Percentiles rank a stretch among this genome's conserved stretches.
Conservation (phyloP, 2,888 invertebrate species). For the Sthenelais limicola region DNA sequence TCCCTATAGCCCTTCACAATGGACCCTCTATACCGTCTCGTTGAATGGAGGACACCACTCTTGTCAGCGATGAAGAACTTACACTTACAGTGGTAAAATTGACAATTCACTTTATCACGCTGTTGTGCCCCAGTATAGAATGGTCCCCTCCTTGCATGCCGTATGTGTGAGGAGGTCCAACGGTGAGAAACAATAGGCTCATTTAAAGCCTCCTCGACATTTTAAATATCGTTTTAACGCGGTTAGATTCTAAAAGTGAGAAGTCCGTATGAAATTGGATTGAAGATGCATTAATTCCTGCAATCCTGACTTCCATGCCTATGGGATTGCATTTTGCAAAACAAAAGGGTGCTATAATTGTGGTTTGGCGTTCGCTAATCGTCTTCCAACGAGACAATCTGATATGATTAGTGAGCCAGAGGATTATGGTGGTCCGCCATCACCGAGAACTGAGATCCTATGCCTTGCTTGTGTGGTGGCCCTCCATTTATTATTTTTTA, state of each 20-base stretch:
- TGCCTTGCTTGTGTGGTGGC: no score
- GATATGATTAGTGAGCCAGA: conserved; percentile 4
- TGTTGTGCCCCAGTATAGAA: no score
- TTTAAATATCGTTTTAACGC: conserved; percentile 28
- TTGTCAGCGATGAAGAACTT: no score
- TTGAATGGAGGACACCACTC: no score
- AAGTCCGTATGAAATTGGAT: conserved; percentile 31
- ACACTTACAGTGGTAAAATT: no score
- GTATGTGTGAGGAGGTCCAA: no score
- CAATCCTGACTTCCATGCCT: conserved; percentile 4
- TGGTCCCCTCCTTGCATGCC: no score
- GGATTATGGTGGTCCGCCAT: background rate
- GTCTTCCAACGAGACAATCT: background rate
- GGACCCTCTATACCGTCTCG: no score
- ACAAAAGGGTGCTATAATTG: conserved; percentile 28
- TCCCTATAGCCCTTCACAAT: no score
- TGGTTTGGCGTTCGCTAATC: conserved; percentile 16
- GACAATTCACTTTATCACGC: no score
- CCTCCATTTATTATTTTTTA: no score
- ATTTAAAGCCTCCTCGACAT: conserved; percentile 25
- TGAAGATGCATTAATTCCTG: conserved; percentile 15
- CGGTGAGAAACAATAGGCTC: conserved; percentile 21
- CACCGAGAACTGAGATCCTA: no score
- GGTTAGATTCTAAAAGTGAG: conserved; percentile 16
- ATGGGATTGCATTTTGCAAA: conserved; percentile 9